Evolutionary conservation across 2,888 invertebrate species (phyloP).

Genomic region (Leucoptera coffeella): DNA sequence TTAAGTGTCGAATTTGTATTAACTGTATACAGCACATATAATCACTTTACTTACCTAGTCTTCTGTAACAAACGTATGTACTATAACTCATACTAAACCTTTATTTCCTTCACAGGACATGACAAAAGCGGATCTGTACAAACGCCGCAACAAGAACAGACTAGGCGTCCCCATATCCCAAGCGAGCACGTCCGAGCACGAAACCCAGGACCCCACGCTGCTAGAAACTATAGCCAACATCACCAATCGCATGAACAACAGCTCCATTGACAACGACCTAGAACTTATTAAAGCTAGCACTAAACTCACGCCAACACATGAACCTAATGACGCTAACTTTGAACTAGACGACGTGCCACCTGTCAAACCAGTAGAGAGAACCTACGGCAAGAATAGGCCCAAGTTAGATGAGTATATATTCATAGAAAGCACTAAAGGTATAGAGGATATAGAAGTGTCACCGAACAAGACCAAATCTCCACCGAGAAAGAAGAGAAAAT

Average conservation of each 20-base stretch:
- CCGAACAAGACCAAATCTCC: constrained; percentile 8
- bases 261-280: constrained; percentile 36
- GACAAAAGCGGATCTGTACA: constrained; percentile 44
- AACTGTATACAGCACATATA: too few species aligned
- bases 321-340: constrained; percentile 15
- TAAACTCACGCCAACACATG: constrained; percentile 21
- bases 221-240: constrained; percentile 25
- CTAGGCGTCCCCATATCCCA: constrained; percentile 22
- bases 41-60: too few species aligned
- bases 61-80: too few species aligned
- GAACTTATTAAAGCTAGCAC: constrained; percentile 35
- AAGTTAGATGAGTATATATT: constrained; percentile 39
- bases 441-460: constrained; percentile 29
- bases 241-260: constrained; percentile 25
- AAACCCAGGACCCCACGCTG: constrained; percentile 11
- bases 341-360: constrained; percentile 26
- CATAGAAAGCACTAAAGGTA: constrained; percentile 28
- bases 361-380: constrained; percentile 35
- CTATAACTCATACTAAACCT: too few species aligned
- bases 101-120: constrained; percentile 25
- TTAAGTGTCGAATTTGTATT: too few species aligned
- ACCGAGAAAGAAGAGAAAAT: constrained; percentile 4
- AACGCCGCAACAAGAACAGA: constrained; percentile 36
- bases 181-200: constrained; percentile 13
- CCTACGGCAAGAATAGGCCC: constrained; percentile 30